Evolutionary conservation across 1,140 invertebrate species (phyloP).

Genomic region (Orius insidiosus): DNA sequence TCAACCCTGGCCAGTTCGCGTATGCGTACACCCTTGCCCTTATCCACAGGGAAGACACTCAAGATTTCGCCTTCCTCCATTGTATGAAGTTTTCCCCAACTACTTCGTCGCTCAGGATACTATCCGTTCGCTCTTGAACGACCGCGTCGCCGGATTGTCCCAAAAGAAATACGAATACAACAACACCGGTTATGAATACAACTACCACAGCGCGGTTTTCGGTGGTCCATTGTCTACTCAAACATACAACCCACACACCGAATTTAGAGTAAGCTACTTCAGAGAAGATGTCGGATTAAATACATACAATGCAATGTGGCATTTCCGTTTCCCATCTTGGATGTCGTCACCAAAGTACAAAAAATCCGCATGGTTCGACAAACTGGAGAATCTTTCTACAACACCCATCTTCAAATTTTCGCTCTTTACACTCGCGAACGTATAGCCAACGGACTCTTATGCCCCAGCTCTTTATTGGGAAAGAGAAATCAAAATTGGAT

Average conservation of each 20-base stretch:
- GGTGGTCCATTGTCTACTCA: not conserved
- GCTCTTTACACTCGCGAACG: slow-evolving; percentile 25
- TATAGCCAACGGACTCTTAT: slow-evolving; percentile 22
- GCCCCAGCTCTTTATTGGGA: slow-evolving; percentile 24
- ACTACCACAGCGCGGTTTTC: not conserved
- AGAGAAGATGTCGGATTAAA: slow-evolving; percentile 50
- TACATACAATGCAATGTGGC: slow-evolving; percentile 37
- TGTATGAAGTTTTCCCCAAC: slow-evolving; percentile 43
- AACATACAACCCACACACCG: slow-evolving; percentile 17
- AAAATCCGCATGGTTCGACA: slow-evolving; percentile 31
- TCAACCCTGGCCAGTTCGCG: slow-evolving; percentile 44
- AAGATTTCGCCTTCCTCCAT: slow-evolving; percentile 39
- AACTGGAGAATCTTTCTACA: slow-evolving; percentile 25
- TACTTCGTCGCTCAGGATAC: slow-evolving; percentile 23
- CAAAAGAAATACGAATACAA: not conserved
- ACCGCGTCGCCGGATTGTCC: too few species aligned
- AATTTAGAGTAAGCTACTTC: slow-evolving; percentile 37
- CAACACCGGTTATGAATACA: slow-evolving; percentile 1
- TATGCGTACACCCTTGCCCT: slow-evolving; percentile 39
- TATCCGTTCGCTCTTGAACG: too few species aligned
- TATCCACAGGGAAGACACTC: slow-evolving; percentile 38
- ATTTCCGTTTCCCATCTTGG: slow-evolving; percentile 40
- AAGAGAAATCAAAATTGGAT: slow-evolving; percentile 22
- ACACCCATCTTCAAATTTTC: slow-evolving; percentile 23
- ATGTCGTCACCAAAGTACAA: slow-evolving; percentile 38